Evolutionary conservation across 1,140 invertebrate species (phyloP).

Genomic region (Drosophila baimaii): DNA sequence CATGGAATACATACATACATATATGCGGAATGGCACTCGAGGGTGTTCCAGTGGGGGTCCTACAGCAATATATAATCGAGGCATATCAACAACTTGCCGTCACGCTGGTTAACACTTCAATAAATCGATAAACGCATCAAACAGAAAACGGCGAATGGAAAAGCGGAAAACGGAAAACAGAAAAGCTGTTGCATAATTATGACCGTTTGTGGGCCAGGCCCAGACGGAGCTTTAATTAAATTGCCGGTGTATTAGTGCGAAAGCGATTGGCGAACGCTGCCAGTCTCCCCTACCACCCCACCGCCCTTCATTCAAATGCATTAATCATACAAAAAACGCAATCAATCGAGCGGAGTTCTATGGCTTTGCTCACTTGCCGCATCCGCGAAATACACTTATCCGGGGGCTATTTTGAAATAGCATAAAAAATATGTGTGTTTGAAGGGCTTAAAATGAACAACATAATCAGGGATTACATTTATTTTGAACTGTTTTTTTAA

Average conservation of each 20-base stretch:
- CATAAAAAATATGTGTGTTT: slow-evolving; percentile 6
- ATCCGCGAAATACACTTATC: slow-evolving; percentile 26
- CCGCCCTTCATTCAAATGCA: slow-evolving; percentile 33
- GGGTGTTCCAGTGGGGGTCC: slow-evolving; percentile 12
- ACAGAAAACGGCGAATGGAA: slow-evolving; percentile 65
- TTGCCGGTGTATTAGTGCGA: slow-evolving; percentile 60
- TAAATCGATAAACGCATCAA: slow-evolving; percentile 82
- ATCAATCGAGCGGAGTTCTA: slow-evolving; percentile 68
- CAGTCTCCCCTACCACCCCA: too few species aligned
- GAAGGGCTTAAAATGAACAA: not conserved
- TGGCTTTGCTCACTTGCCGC: slow-evolving; percentile 17
- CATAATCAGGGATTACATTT: slow-evolving; percentile 11
- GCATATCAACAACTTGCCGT: slow-evolving; percentile 72
- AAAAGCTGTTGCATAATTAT: slow-evolving; percentile 80
- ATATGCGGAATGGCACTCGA: slow-evolving; percentile 1
- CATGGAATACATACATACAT: too few species aligned
- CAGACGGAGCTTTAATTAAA: slow-evolving; percentile 72
- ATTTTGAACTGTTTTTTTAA: slow-evolving; percentile 1
- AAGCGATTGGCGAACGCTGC: too few species aligned
- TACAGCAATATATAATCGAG: slow-evolving; percentile 47
- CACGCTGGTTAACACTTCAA: slow-evolving; percentile 79
- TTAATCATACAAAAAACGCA: slow-evolving; percentile 75
- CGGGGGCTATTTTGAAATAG: slow-evolving; percentile 9
- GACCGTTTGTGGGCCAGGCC: slow-evolving; percentile 45
- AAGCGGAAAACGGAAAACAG: slow-evolving; percentile 45